Conservation (phyloP, 92 coral and sea anemone genomes). For the Umimayanthus kanabou region DNA sequence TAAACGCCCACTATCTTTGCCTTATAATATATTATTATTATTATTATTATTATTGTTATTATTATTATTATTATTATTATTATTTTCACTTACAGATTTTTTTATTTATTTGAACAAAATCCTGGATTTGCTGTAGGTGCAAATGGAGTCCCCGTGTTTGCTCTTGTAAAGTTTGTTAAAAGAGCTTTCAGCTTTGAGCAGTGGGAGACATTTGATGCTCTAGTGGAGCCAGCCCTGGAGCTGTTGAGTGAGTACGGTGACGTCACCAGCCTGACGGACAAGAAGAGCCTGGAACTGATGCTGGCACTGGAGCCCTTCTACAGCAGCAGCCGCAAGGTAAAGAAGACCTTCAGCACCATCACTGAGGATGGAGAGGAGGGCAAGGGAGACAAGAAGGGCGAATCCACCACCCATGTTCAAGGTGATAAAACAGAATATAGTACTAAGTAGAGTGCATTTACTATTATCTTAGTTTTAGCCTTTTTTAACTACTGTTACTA, state of each 20-base stretch:
- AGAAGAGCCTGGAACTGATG: constrained; percentile 85
- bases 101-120: too few species aligned
- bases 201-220: constrained; percentile 81
- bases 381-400: constrained; percentile 28
- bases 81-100: too few species aligned
- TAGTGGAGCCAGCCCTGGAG: constrained; percentile 72
- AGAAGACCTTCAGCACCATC: constrained; percentile 54
- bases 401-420: constrained; percentile 46
- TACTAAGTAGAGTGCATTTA: too few species aligned
- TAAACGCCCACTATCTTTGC: too few species aligned
- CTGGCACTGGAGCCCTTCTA: constrained; percentile 87
- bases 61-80: too few species aligned
- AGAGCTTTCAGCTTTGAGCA: constrained; percentile 91
- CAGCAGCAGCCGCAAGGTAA: constrained; percentile 69
- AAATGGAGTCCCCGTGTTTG: constrained; percentile 84
- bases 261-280: constrained; percentile 61
- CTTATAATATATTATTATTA: too few species aligned
- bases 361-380: constrained; percentile 52
- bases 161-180: constrained; percentile 90
- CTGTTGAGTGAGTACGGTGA: constrained; percentile 61
- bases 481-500: too few species aligned
- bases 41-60: too few species aligned
- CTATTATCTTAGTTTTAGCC: too few species aligned
- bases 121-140: constrained; percentile 51
- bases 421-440: constrained; percentile 5